phyloP scores from a whole-genome alignment of 2,113 vertebrate genomes.

The Sylvilagus bachmani region DNA sequence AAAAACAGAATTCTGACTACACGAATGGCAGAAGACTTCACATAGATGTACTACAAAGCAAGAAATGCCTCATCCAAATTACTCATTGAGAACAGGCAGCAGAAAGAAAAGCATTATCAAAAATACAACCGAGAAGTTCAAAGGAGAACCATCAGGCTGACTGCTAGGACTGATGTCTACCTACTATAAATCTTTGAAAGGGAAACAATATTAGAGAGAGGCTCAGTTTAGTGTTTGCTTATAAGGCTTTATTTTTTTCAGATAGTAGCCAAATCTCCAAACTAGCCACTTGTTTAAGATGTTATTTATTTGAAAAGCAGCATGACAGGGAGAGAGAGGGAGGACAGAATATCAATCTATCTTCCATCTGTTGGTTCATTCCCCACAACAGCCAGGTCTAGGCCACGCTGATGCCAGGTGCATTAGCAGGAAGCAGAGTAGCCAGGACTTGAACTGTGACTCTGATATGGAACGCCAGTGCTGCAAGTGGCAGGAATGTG shows the following conservation, averaged over 20 bases:
- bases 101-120: not conserved
- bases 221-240: not conserved
- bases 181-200: not conserved
- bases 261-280: too few relatives aligned
- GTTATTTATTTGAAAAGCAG: too few relatives aligned
- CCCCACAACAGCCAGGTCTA: too few relatives aligned
- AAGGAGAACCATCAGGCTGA: not conserved
- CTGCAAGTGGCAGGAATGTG: not conserved
- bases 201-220: not conserved
- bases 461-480: too few relatives aligned
- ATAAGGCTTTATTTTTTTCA: too few relatives aligned
- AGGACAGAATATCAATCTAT: too few relatives aligned
- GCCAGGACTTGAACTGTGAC: too few relatives aligned
- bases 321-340: too few relatives aligned
- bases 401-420: too few relatives aligned
- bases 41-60: not conserved
- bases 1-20: not conserved
- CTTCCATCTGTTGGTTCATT: too few relatives aligned
- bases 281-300: too few relatives aligned
- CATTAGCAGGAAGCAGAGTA: too few relatives aligned
- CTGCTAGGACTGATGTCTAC: not conserved
- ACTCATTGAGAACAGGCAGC: not conserved
- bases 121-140: slow-evolving; percentile 23
- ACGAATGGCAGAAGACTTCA: not conserved
- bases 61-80: not conserved